Evolutionary conservation across 2,113 vertebrate genomes (phyloP).

Genomic region (Apteryx owenii): DNA sequence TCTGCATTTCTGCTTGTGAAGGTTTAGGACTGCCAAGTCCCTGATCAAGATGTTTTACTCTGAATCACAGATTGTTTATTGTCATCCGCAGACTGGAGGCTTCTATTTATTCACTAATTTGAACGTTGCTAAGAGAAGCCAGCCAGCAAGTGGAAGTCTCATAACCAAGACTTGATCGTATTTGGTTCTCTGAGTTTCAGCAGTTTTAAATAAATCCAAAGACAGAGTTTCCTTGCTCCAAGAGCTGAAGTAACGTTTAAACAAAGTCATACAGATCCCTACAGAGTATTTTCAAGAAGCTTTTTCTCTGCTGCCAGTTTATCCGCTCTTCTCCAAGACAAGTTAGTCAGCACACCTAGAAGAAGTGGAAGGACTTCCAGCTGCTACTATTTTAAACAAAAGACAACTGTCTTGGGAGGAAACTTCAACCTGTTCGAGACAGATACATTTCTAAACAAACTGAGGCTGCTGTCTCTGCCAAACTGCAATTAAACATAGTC

Average conservation of each 20-base stretch:
- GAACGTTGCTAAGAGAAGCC: background rate
- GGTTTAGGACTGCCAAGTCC: slow-evolving; percentile 12
- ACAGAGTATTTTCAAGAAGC: slow-evolving; percentile 5
- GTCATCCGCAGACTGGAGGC: background rate
- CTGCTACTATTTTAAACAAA: background rate
- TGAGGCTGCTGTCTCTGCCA: background rate
- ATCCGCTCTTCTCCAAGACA: background rate
- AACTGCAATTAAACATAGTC: background rate
- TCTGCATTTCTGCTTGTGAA: background rate
- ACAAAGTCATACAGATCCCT: background rate
- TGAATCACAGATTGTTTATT: slow-evolving; percentile 26
- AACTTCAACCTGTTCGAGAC: background rate
- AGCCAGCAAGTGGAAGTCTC: background rate
- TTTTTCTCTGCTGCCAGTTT: background rate
- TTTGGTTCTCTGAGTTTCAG: slow-evolving; percentile 26
- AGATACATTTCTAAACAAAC: background rate
- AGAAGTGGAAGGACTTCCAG: background rate
- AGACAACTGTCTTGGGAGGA: background rate
- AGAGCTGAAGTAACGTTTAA: slow-evolving; percentile 1
- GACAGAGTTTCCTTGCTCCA: background rate
- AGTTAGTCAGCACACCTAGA: background rate
- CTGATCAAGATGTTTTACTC: background rate
- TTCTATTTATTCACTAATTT: slow-evolving; percentile 44
- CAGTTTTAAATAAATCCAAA: slow-evolving; percentile 25
- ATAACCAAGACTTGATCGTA: background rate